Evolutionary conservation across 1,140 invertebrate species (phyloP).

Genomic region (Drosophila elegans): DNA sequence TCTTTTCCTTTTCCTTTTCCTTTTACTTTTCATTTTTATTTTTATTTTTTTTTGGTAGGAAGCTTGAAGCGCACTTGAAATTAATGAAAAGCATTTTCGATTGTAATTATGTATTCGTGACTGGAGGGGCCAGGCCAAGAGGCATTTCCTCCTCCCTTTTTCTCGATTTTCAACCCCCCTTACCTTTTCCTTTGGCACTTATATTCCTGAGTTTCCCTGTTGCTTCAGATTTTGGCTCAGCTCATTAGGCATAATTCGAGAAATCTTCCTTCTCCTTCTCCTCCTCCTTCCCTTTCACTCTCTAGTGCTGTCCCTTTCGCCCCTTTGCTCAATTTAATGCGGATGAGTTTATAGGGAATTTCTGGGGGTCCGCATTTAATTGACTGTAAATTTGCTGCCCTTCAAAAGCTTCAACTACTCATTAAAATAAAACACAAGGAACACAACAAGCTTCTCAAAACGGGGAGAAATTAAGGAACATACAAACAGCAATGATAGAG

Average conservation of each 20-base stretch:
- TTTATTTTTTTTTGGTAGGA: slow-evolving; percentile 22
- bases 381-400: slow-evolving; percentile 78
- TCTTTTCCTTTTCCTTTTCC: slow-evolving; percentile 20
- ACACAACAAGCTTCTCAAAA: neutral
- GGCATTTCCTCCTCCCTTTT: slow-evolving; percentile 16
- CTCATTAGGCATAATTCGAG: slow-evolving; percentile 77
- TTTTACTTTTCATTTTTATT: no score
- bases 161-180: slow-evolving; percentile 3
- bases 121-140: slow-evolving; percentile 56
- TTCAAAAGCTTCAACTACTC: slow-evolving; percentile 72
- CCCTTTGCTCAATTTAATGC: slow-evolving; percentile 7
- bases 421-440: slow-evolving; percentile 58
- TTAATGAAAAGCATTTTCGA: slow-evolving; percentile 82
- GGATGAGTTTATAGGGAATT: slow-evolving; percentile 6
- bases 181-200: slow-evolving; percentile 7
- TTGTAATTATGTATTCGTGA: slow-evolving; percentile 81
- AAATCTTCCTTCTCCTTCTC: neutral
- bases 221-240: slow-evolving; percentile 49
- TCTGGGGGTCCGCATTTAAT: slow-evolving; percentile 58
- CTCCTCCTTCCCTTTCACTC: neutral
- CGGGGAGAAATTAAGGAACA: neutral
- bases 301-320: neutral
- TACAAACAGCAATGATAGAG: neutral
- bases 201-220: slow-evolving; percentile 11
- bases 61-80: slow-evolving; percentile 70